phyloP scores from a whole-genome alignment of 92 coral and sea anemone species.

The Epizoanthus rinbou region DNA sequence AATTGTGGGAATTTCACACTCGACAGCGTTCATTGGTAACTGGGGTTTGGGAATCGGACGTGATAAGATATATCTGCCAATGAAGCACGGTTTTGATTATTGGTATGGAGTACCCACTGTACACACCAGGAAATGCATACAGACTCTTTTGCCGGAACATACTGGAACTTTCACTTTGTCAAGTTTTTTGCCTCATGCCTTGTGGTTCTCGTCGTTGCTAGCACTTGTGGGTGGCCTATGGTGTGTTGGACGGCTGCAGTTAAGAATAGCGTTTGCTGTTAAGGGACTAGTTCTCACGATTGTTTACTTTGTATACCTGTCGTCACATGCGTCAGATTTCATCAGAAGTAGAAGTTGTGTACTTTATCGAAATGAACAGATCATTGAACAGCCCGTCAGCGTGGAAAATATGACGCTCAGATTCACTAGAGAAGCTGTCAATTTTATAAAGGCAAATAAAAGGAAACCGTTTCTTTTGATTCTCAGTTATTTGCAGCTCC shows the following conservation, averaged over 20 bases:
- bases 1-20: conserved; percentile 64
- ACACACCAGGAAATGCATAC: conserved; percentile 71
- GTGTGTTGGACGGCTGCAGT: conserved; percentile 24
- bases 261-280: conserved; percentile 20
- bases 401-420: conserved; percentile 81
- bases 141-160: conserved; percentile 16
- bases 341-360: conserved; percentile 82
- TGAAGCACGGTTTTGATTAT: conserved; percentile 84
- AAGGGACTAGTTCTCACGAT: neutral
- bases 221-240: conserved; percentile 38
- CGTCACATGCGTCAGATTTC: conserved; percentile 49
- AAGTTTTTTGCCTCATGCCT: conserved; percentile 7
- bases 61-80: conserved; percentile 71
- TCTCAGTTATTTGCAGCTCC: conserved; percentile 72
- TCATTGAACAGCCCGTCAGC: conserved; percentile 83
- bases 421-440: conserved; percentile 82
- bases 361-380: conserved; percentile 63
- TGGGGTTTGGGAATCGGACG: conserved; percentile 93
- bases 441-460: conserved; percentile 58
- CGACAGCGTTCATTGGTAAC: conserved; percentile 80
- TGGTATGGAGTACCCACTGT: conserved; percentile 90
- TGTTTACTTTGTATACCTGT: conserved; percentile 30
- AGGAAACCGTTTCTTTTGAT: conserved; percentile 75
- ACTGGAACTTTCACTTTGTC: neutral
- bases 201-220: conserved; percentile 23